These are phyloP conservation scores for Iguana delicatissima DNA, from an alignment of 2,797 vertebrate genomes.

Conservation along the genomic window DNA sequence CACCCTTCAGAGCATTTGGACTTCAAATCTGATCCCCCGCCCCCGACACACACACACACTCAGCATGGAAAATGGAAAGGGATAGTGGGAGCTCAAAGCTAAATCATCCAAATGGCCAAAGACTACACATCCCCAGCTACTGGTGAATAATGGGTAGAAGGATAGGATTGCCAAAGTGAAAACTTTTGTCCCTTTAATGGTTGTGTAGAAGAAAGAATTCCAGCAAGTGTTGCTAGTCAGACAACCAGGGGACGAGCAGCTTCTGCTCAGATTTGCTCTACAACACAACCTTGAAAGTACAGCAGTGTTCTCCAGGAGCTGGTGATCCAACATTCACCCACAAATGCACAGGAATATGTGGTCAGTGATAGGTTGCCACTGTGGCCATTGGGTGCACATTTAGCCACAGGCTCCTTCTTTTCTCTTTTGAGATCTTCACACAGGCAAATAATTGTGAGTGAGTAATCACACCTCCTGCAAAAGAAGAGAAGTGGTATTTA, in stretches of 20 bases:
- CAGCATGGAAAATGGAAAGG: not conserved
- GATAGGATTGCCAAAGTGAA: not conserved
- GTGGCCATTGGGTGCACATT: not conserved
- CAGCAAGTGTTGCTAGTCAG: too few relatives aligned
- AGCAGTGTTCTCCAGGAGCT: too few relatives aligned
- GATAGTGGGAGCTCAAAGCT: not conserved
- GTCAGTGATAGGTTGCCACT: not conserved
- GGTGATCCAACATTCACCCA: too few relatives aligned
- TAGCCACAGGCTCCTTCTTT: not conserved
- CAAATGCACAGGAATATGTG: not conserved
- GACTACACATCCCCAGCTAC: too few relatives aligned
- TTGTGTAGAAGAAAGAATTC: too few relatives aligned
- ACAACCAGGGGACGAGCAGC: too few relatives aligned
- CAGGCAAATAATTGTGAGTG: too few relatives aligned
- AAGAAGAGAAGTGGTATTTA: not conserved
- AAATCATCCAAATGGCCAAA: not conserved
- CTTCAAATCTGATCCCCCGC: not conserved
- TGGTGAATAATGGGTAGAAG: too few relatives aligned
- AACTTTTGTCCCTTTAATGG: too few relatives aligned
- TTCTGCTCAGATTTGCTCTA: too few relatives aligned
- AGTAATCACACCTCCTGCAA: not conserved
- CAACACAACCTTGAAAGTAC: too few relatives aligned
- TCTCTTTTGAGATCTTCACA: not conserved
- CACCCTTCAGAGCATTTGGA: not conserved
- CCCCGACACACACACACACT: not conserved